Conservation (phyloP, 1,140 invertebrate species). For the Harlomillsia oculata region DNA sequence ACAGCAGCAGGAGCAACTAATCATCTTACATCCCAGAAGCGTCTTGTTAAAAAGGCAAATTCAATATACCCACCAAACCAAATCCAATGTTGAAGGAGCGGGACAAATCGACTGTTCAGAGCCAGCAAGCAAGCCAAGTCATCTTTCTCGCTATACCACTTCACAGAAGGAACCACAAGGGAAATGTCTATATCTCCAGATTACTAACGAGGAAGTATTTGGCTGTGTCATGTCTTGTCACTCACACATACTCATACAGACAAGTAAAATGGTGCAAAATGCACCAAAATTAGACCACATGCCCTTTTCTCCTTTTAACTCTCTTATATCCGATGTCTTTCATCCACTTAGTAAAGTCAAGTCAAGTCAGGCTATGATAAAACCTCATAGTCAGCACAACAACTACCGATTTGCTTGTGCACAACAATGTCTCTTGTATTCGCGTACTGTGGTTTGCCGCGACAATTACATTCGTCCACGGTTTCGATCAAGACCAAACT, state of each 20-base stretch:
- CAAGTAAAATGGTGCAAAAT: conserved; percentile 3
- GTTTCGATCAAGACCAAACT: no score
- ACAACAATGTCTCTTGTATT: no score
- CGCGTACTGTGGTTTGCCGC: no score
- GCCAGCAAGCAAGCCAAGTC: no score
- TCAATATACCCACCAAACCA: background rate
- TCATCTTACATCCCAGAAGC: no score
- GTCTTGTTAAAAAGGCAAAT: background rate
- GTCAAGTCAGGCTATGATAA: no score
- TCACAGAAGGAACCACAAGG: conserved; percentile 3
- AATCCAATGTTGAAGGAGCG: conserved; percentile 3
- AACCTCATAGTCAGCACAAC: no score
- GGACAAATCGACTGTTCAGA: conserved; percentile 6
- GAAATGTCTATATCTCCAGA: conserved; percentile 5
- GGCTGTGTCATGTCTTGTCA: conserved; percentile 9
- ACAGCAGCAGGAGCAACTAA: no score
- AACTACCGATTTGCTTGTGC: no score
- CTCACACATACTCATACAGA: background rate
- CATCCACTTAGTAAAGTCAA: conserved; percentile 14
- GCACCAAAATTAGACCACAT: conserved; percentile 1
- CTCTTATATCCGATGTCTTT: no score
- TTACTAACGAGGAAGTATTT: conserved; percentile 13
- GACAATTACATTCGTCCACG: no score
- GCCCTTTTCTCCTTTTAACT: conserved; percentile 6
- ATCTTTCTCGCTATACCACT: no score